Evolutionary conservation across 1,140 invertebrate species (phyloP).

Genomic region (Leptinotarsa undecemlineata): DNA sequence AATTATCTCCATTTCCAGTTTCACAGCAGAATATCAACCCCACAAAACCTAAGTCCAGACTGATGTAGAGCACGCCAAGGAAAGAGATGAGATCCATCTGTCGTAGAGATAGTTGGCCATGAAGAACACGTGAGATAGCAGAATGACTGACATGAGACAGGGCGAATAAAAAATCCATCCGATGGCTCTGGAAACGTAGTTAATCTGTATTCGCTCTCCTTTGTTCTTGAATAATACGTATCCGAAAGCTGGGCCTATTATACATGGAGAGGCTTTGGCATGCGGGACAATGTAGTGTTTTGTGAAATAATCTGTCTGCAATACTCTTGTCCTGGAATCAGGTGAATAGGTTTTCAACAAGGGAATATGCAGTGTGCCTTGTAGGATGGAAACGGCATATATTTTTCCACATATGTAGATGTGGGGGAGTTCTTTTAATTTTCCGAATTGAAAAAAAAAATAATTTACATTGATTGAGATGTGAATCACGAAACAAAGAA

Average conservation of each 20-base stretch:
- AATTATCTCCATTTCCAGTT: constrained; percentile 43
- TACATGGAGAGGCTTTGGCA: constrained; percentile 38
- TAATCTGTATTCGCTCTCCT: constrained; percentile 34
- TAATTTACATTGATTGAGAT: too few relatives aligned
- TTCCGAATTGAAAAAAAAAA: too few relatives aligned
- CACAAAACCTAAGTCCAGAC: constrained; percentile 42
- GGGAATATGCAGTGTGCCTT: not conserved
- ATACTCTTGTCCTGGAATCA: not conserved
- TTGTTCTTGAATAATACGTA: constrained; percentile 38
- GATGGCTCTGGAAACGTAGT: constrained; percentile 24
- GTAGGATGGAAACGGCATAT: not conserved
- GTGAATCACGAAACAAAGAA: too few relatives aligned
- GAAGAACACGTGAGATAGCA: constrained; percentile 37
- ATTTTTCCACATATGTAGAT: too few relatives aligned
- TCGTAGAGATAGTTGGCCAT: constrained; percentile 41
- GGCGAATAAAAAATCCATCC: constrained; percentile 37
- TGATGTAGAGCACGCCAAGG: constrained; percentile 39
- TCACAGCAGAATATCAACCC: constrained; percentile 48
- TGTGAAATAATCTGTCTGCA: constrained; percentile 35
- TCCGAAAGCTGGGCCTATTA: constrained; percentile 42
- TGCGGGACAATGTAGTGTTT: constrained; percentile 39
- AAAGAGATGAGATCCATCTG: constrained; percentile 36
- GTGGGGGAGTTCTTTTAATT: too few relatives aligned
- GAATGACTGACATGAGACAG: constrained; percentile 34
- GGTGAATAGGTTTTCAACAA: not conserved